A percentile compares a stretch with the other conserved stretches of the same genome.
These are phyloP conservation scores for Eurosta solidaginis DNA, from an alignment of 1,140 invertebrate genomes.

Conservation along the genomic window DNA sequence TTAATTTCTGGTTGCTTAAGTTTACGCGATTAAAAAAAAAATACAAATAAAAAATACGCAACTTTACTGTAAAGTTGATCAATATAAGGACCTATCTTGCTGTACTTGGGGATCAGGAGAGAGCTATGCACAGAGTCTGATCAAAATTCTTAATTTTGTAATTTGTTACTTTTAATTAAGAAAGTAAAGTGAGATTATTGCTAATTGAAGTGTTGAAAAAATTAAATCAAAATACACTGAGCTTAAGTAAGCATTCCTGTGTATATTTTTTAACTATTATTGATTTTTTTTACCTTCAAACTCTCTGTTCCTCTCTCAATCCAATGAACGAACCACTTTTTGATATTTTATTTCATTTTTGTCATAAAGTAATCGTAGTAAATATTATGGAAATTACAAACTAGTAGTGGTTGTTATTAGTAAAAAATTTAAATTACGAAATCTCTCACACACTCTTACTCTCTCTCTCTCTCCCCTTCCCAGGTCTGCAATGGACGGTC, in stretches of 20 bases:
- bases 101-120: conserved; percentile 60
- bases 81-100: conserved; percentile 40
- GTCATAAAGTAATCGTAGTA: conserved; percentile 13
- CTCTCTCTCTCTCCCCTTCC: conserved; percentile 60
- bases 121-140: conserved; percentile 56
- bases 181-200: background rate
- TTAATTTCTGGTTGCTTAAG: no score
- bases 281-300: conserved; percentile 21
- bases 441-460: conserved; percentile 44
- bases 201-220: background rate
- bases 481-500: conserved; percentile 74
- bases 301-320: conserved; percentile 41
- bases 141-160: conserved; percentile 3
- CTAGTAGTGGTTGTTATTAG: conserved; percentile 8
- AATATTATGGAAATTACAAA: background rate
- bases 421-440: conserved; percentile 1
- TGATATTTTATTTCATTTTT: background rate
- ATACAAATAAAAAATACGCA: background rate
- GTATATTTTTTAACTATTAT: no score
- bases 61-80: background rate
- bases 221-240: background rate
- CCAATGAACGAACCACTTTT: conserved; percentile 5
- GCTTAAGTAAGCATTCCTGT: background rate
- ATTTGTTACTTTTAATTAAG: background rate
- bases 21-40: no score